phyloP scores from a whole-genome alignment of 2,888 invertebrate species.

The Synergus umbraculus region DNA sequence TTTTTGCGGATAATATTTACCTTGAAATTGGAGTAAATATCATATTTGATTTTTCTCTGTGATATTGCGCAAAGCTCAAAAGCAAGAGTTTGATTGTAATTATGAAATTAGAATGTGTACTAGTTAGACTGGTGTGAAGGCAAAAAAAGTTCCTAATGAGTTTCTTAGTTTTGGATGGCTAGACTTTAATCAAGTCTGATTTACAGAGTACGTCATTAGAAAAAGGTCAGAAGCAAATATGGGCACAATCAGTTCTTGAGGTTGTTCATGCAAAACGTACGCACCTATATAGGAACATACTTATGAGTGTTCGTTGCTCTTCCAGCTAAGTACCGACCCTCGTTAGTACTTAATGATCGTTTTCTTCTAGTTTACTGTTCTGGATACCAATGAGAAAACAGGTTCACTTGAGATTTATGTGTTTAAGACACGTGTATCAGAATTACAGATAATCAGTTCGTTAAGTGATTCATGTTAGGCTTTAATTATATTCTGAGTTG shows the following conservation, averaged over 20 bases:
- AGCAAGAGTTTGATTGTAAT: neutral
- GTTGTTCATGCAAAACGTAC: constrained; percentile 29
- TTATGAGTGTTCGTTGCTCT: constrained; percentile 21
- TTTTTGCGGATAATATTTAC: no score
- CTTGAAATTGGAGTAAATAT: no score
- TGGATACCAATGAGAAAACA: constrained; percentile 8
- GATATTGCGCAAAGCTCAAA: neutral
- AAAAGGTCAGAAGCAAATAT: constrained; percentile 34
- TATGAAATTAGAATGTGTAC: constrained; percentile 12
- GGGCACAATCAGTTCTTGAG: constrained; percentile 27
- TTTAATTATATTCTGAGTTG: no score
- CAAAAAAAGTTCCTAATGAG: constrained; percentile 35
- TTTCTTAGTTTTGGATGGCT: constrained; percentile 14
- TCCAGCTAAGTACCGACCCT: constrained; percentile 24
- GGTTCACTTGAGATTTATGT: neutral
- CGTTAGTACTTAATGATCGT: constrained; percentile 36
- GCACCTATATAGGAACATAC: constrained; percentile 19
- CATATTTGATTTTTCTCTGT: no score
- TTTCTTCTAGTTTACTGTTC: constrained; percentile 5
- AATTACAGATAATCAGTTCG: neutral
- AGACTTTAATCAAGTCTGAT: constrained; percentile 37
- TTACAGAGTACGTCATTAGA: constrained; percentile 35
- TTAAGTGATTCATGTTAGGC: neutral
- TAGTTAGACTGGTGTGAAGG: neutral
- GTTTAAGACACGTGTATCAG: neutral